Evolutionary conservation across 2,797 vertebrate genomes (phyloP), one percentile per base, ranked within the genome.

Genomic region (Acestrorhynchus altus): DNA sequence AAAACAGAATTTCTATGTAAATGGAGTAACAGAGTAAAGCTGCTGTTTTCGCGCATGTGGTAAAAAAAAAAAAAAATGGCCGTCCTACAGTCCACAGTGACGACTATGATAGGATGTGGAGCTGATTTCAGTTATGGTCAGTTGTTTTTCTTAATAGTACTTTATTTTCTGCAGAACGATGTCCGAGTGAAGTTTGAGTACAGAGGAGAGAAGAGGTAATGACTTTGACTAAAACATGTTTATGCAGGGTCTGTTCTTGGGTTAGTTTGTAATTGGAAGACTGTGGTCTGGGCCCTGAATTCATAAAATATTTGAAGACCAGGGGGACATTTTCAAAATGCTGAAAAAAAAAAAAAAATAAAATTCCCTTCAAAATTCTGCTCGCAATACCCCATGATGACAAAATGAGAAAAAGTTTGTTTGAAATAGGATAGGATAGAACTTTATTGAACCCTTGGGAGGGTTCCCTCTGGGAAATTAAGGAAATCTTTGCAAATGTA

Each of bases 181-280:
- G 93, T 99, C 74, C 93, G 98, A 90, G 98, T 99, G 78, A 99
- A 99, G 94, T 99, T 99, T 87, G 98, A 99, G 90, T 97, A 97
- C 89, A 94, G 96, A 93, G 97, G 98, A 88, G 98, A 99, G 89
- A 99, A 96, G 92, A 96, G 98, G 98, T 98, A 89, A 95, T 89
- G 3, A 28, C 4, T 24, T 68, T 4, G 20, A 24, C 8, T 70
- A 20, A 57, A 44, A 11, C 20, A 5, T 72, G 15, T 47, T 44
- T 28, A 60, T 73, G 28, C 11, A 4, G 12, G 4, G 40, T 61
- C 6, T 24, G 39, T 7, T 57, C n/a, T 42, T 16, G 1, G 8
- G 11, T 51, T 35, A 51, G 15, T 6, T 9, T 31, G 31, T n/a
- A 61, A 1, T 39, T 22, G 35, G n/a, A 20, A 4, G 18, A 18